These are phyloP conservation scores for Lithobates pipiens DNA, from an alignment of 2,797 vertebrate genomes.

Conservation along the genomic window DNA sequence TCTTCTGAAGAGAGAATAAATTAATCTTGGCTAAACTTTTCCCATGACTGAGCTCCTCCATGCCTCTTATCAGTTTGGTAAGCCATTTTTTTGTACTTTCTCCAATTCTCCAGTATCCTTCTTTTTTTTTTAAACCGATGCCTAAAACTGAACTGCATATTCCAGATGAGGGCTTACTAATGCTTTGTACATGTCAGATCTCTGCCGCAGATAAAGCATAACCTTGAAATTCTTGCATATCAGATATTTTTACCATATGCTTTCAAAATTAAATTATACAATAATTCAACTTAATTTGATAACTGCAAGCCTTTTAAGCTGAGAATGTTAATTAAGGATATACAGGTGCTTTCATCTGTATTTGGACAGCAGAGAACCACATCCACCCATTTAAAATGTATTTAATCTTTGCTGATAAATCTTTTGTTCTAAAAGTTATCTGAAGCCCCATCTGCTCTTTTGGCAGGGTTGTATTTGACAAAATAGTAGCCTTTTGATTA, in stretches of 20 bases:
- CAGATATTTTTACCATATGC: background rate
- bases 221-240: background rate
- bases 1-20: too few relatives aligned
- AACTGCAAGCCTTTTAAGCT: background rate
- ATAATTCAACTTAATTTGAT: background rate
- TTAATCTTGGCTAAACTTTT: too few relatives aligned
- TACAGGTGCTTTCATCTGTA: background rate
- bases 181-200: background rate
- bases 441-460: conserved; percentile 44
- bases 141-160: too few relatives aligned
- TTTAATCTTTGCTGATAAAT: conserved; percentile 26
- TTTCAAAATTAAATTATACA: background rate
- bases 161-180: too few relatives aligned
- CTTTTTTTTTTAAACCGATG: too few relatives aligned
- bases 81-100: too few relatives aligned
- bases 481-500: conserved; percentile 45
- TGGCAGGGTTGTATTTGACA: conserved; percentile 41
- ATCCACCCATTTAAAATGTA: conserved; percentile 32
- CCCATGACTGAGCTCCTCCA: too few relatives aligned
- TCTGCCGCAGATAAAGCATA: background rate
- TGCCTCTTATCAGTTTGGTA: too few relatives aligned
- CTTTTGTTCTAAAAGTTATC: conserved; percentile 47
- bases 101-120: too few relatives aligned
- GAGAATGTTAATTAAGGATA: conserved; percentile 15
- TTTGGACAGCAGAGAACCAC: background rate